A percentile compares a stretch with the other conserved stretches of the same genome.
Conservation (phyloP, 2,113 vertebrate species). For the Cyanocitta stelleri region DNA sequence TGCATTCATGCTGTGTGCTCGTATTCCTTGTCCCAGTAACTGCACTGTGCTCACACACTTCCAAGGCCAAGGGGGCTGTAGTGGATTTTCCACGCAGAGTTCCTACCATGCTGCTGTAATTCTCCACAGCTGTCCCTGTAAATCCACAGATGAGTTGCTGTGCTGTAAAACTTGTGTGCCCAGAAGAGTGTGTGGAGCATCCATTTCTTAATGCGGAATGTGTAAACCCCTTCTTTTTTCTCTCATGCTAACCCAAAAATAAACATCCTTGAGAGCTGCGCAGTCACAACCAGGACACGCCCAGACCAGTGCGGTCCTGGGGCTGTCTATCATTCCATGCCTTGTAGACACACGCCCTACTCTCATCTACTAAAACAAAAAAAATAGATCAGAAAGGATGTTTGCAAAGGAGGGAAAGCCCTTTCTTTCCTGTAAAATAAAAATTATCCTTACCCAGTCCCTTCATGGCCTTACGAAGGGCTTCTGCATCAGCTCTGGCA, state of each 20-base stretch:
- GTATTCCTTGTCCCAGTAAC: background rate
- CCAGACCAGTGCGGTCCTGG: background rate
- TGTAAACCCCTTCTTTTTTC: background rate
- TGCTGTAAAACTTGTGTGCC: background rate
- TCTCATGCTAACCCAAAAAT: background rate
- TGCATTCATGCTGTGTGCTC: background rate
- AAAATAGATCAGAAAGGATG: background rate
- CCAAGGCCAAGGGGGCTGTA: background rate
- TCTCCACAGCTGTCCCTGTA: background rate
- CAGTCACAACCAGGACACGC: background rate
- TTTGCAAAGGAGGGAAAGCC: background rate
- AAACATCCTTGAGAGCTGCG: background rate
- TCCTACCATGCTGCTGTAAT: background rate
- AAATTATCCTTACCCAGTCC: constrained; percentile 82
- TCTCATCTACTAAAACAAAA: background rate
- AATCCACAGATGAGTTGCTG: background rate
- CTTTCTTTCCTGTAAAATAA: background rate
- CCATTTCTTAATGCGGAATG: background rate
- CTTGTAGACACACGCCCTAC: background rate
- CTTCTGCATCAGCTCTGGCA: constrained; percentile 86
- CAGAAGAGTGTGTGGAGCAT: background rate
- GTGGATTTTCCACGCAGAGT: rapidly evolving
- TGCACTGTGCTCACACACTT: background rate
- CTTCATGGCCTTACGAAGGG: constrained; percentile 93
- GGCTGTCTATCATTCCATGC: background rate